Percentiles rank a stretch among this genome's conserved stretches.
Evolutionary conservation across 1,140 invertebrate genomes (phyloP).

Genomic region (Aleiodes sp.): DNA sequence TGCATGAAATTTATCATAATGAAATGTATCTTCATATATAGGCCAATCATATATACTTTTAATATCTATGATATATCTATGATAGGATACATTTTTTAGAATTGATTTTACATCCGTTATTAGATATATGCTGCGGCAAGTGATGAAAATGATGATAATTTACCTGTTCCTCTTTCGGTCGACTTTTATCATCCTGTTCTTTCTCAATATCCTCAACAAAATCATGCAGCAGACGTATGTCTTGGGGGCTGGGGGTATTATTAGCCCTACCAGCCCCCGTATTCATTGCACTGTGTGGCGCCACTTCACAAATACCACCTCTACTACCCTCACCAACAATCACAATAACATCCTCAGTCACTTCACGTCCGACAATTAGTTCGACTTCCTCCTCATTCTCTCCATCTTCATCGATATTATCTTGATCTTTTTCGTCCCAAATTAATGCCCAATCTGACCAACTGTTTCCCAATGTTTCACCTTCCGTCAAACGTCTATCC

Average conservation of each 20-base stretch:
- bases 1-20: too few relatives aligned
- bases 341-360: constrained; percentile 3
- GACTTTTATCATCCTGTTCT: constrained; percentile 55
- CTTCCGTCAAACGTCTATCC: constrained; percentile 41
- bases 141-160: background rate
- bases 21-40: too few relatives aligned
- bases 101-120: too few relatives aligned
- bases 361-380: background rate
- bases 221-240: constrained; percentile 58
- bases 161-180: constrained; percentile 43
- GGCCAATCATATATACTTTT: too few relatives aligned
- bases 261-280: constrained; percentile 57
- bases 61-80: background rate
- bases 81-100: too few relatives aligned
- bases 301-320: constrained; percentile 56
- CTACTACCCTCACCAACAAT: constrained; percentile 18
- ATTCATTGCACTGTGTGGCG: constrained; percentile 60
- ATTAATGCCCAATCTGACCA: constrained; percentile 30
- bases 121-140: too few relatives aligned
- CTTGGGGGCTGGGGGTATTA: constrained; percentile 61
- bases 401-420: constrained; percentile 18
- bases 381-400: background rate
- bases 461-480: constrained; percentile 33
- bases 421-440: constrained; percentile 19
- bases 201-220: constrained; percentile 61